Conservation (phyloP, 2,888 invertebrate genomes). For the Platycheirus albimanus region DNA sequence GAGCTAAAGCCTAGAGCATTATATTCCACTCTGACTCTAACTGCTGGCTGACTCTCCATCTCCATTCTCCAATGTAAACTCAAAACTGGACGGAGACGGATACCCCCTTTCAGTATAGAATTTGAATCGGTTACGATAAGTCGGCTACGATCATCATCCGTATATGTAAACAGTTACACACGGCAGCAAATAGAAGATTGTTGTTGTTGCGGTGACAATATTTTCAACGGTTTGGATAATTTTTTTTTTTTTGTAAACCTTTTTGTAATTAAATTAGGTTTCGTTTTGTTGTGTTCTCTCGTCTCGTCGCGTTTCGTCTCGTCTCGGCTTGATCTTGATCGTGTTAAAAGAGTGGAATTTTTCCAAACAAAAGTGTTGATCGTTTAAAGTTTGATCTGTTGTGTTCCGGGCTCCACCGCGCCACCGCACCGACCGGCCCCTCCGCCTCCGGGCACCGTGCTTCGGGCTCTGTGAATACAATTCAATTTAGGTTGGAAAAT, state of each 20-base stretch:
- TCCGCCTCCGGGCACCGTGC: too few relatives aligned
- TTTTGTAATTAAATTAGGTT: conserved; percentile 31
- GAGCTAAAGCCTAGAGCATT: neutral
- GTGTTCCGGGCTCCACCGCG: too few relatives aligned
- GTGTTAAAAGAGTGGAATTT: conserved; percentile 48
- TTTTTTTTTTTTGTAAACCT: conserved; percentile 28
- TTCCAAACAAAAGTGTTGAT: conserved; percentile 2
- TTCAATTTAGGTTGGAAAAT: conserved; percentile 22
- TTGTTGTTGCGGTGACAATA: conserved; percentile 55
- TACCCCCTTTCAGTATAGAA: conserved; percentile 56
- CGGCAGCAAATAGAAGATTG: conserved; percentile 13
- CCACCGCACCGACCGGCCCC: too few relatives aligned
- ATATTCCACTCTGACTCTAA: conserved; percentile 28
- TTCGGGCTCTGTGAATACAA: conserved; percentile 34
- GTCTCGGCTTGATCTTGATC: too few relatives aligned
- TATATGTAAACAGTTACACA: conserved; percentile 27
- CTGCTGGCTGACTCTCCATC: neutral
- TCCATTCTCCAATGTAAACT: conserved; percentile 32
- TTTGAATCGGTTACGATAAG: conserved; percentile 71
- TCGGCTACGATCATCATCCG: conserved; percentile 52
- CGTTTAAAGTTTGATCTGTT: conserved; percentile 18
- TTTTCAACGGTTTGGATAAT: conserved; percentile 46
- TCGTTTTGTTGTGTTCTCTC: neutral
- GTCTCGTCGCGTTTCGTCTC: neutral
- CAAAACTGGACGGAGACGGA: conserved; percentile 42